phyloP scores from a whole-genome alignment of 2,113 vertebrate genomes.

The Microcebus murinus region DNA sequence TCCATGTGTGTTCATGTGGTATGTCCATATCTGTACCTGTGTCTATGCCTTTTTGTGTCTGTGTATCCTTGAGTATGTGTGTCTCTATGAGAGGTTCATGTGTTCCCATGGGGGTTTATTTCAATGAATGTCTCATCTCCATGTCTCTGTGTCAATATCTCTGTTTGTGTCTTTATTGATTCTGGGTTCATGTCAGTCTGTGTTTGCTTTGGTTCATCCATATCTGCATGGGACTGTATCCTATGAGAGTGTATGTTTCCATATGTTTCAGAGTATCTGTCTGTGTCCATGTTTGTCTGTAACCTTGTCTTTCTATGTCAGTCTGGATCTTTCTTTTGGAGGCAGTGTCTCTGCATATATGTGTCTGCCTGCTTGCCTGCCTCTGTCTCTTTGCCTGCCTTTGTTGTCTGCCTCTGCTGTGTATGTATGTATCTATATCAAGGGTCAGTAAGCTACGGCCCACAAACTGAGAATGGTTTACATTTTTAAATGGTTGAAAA shows the following conservation, averaged over 20 bases:
- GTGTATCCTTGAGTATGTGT: not conserved
- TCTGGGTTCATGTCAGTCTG: not conserved
- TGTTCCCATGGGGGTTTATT: not conserved
- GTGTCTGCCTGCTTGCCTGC: not conserved
- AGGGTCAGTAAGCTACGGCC: not conserved
- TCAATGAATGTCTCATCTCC: not conserved
- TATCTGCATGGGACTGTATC: not conserved
- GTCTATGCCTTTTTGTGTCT: not conserved
- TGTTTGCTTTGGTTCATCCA: not conserved
- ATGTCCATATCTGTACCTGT: not conserved
- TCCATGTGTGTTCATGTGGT: not conserved
- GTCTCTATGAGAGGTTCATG: not conserved
- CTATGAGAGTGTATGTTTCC: not conserved
- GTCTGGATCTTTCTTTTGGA: not conserved
- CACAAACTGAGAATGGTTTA: constrained; percentile 29
- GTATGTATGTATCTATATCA: not conserved
- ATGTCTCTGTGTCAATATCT: not conserved
- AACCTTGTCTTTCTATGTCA: not conserved
- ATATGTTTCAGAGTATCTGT: not conserved
- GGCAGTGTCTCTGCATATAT: not conserved
- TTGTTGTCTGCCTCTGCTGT: not conserved
- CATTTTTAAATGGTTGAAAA: constrained; percentile 29
- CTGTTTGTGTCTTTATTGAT: not conserved
- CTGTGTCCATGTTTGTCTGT: not conserved
- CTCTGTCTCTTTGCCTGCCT: not conserved